Evolutionary conservation across 2,797 vertebrate species (phyloP).

Genomic region (Chromobotia macracanthus): DNA sequence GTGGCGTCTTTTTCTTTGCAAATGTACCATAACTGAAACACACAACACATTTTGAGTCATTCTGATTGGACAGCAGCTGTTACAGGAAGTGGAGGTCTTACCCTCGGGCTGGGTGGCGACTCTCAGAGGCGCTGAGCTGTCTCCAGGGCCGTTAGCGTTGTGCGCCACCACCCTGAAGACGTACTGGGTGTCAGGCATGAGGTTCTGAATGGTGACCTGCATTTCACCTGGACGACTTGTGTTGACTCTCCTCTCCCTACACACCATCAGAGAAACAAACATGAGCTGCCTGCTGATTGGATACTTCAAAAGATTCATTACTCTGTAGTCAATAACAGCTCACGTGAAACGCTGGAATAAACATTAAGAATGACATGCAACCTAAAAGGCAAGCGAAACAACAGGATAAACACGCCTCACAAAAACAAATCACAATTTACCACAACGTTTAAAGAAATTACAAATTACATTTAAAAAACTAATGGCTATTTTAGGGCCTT

Average conservation of each 20-base stretch:
- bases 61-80: not conserved
- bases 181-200: conserved; percentile 94
- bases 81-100: conserved; percentile 65
- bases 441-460: no score
- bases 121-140: conserved; percentile 85
- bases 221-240: conserved; percentile 91
- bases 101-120: conserved; percentile 97
- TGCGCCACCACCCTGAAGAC: conserved; percentile 90
- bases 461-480: no score
- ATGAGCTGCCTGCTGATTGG: conserved; percentile 21
- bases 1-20: not conserved
- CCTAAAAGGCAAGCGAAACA: conserved; percentile 3
- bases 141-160: conserved; percentile 89
- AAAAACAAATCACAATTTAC: no score
- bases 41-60: not conserved
- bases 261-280: not conserved
- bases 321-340: not conserved
- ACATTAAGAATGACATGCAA: not conserved
- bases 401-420: not conserved
- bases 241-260: conserved; percentile 91
- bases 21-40: not conserved
- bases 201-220: conserved; percentile 93
- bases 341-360: not conserved
- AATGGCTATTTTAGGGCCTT: not conserved
- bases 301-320: not conserved